Evolutionary conservation across 2,113 vertebrate species (phyloP), one percentile per base, ranked within the genome.

Genomic region (Telmatochromis sp.): DNA sequence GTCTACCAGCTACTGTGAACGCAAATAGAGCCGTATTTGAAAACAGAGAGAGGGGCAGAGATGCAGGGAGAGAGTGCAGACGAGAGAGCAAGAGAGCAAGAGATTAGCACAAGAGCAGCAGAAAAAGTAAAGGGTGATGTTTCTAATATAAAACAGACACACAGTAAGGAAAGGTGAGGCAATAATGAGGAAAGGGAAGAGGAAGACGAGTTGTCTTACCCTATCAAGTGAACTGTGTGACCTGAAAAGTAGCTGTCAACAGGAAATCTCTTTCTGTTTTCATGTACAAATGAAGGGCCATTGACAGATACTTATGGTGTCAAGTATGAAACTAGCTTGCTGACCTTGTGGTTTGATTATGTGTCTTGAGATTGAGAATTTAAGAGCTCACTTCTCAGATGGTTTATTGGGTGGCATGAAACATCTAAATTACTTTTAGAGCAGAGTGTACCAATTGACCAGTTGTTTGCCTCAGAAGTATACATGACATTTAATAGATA

Each of bases 291-390:
- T 92, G 92, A 93, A 92, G 89, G 86, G 82, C 90, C 87, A 91
- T 92, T 93, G 94, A 95, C 89, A 93, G 88, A 92, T 88, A 88
- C 92, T 94, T 89, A 93, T 63, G 79, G 87, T 94, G 93, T 93
- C 91, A 93, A 94, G 93, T 86, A 88, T 85, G 84, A 87, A 88
- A 89, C 78, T 80, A 42, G 90, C 85, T 68, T 9, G 3, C 85
- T 94, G 95, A 94, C 94, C 95, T 95, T 95, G 92, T 40, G 81
- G 65, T 93, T 92, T 93, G 88, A 94, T 93, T 90, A 91, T 93
- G 87, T 91, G 92, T 85, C 91, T 94, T 73, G 85, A 90, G 85
- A 91, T 87, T 65, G 79, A 88, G 87, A 89, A 87, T 92, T 91
- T 91, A 86, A 75, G 89, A 91, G 87, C 89, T 90, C 90, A 88